A percentile compares a stretch with the other conserved stretches of the same genome.
phyloP scores from a whole-genome alignment of 2,888 invertebrate genomes.

The Agriopis marginaria region DNA sequence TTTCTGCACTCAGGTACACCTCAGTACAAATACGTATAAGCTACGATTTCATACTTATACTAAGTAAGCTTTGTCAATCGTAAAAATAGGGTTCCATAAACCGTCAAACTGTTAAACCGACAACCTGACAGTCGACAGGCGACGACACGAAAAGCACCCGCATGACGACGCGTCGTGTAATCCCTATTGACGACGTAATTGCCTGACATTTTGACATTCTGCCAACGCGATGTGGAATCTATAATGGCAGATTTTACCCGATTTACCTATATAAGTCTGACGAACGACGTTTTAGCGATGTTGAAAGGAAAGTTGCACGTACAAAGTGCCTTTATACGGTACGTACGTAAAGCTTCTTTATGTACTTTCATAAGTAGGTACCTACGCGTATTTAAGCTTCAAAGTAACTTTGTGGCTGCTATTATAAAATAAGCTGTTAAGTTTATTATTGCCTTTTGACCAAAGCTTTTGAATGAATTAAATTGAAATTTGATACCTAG shows the following conservation, averaged over 20 bases:
- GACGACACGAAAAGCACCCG: slow-evolving; percentile 23
- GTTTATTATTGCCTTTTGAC: neutral
- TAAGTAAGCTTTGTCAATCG: too few relatives aligned
- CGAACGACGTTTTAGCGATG: slow-evolving; percentile 9
- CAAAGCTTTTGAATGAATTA: too few relatives aligned
- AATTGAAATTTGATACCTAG: too few relatives aligned
- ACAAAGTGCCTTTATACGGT: slow-evolving; percentile 8
- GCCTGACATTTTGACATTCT: slow-evolving; percentile 69
- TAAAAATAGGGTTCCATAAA: slow-evolving; percentile 24
- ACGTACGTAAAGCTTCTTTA: slow-evolving; percentile 5
- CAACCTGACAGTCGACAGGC: slow-evolving; percentile 45
- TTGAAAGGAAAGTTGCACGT: slow-evolving; percentile 23
- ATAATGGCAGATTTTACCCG: slow-evolving; percentile 54
- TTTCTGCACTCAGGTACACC: neutral
- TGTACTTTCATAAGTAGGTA: neutral
- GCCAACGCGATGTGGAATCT: slow-evolving; percentile 58
- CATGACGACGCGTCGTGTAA: slow-evolving; percentile 50
- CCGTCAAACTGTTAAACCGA: slow-evolving; percentile 45
- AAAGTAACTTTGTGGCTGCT: neutral
- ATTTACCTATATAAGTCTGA: slow-evolving; percentile 31
- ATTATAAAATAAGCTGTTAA: neutral
- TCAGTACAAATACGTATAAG: neutral
- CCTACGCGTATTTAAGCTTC: neutral
- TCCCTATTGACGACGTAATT: slow-evolving; percentile 70
- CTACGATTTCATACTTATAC: too few relatives aligned